Base-by-base conservation (phyloP, 2,113 vertebrate genomes). In the Psettodes erumei region DNA sequence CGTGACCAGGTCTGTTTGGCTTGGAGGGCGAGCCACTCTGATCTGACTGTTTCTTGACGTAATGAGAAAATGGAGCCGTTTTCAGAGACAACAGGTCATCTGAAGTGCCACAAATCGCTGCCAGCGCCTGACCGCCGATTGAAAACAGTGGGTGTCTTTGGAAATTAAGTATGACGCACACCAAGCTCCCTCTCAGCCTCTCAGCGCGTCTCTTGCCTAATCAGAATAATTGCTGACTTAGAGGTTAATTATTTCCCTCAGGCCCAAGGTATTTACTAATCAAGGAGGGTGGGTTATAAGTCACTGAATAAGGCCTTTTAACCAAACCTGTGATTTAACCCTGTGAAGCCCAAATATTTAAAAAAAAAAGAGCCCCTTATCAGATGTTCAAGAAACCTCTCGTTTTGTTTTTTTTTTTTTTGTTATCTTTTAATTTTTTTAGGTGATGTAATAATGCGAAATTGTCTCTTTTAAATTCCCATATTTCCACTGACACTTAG, bases 161-260 rank as follows among this genome's bases (percentile, higher is more conserved):
- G 38, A 81, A 79, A 59, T 71, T 47, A 56, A 50, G 55, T 63
- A 45, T 88, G 83, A 83, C 69, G 83, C 85, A 83, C 15, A 15
- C 69, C 55, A 61, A 71, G 28, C 42, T 55, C 37, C 13, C 58
- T 75, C 37, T n/a, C 48, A 45, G 61, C 4, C 27, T 54, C 56
- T 77, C 33, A 66, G 16, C 59, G 42, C 35, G 33, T 45, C 30
- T 11, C 72, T 73, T 55, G 21, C 53, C 33, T 12, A 4, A 30
- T 51, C 64, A 63, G 50, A 51, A 62, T 74, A 84, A 78, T 66
- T 74, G 45, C 63, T 65, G 37, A 82, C 59, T 80, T 71, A 43
- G 18, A 79, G 53, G 61, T 72, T 35, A 75, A 77, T 71, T 18
- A 65, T 77, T 70, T 68, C 42, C 75, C 19, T 74, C n/a, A 8